A percentile compares a stretch with the other conserved stretches of the same genome.
These are phyloP conservation scores for Caenorhabditis panamensis DNA, from an alignment of 2,888 invertebrate species.

Conservation along the genomic window DNA sequence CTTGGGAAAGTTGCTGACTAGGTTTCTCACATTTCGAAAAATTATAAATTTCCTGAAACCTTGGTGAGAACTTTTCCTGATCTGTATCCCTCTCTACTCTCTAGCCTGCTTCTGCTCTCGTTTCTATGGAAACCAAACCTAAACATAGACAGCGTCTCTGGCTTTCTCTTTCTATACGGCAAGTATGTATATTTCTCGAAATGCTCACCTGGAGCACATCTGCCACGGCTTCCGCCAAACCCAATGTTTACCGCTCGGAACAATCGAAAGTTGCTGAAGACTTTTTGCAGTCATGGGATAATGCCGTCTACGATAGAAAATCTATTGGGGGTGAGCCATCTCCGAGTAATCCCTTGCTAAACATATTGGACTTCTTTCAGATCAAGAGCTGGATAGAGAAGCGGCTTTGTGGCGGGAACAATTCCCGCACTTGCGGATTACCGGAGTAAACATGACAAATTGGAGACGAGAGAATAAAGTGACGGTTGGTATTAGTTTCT, in stretches of 20 bases:
- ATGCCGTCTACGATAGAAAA: slow-evolving; percentile 49
- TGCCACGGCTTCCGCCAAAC: slow-evolving; percentile 20
- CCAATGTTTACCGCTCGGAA: not conserved
- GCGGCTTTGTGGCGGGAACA: slow-evolving; percentile 36
- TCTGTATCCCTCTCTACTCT: no score
- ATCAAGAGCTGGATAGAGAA: slow-evolving; percentile 33
- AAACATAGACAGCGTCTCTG: no score
- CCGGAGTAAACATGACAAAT: slow-evolving; percentile 5
- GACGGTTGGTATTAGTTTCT: slow-evolving; percentile 4
- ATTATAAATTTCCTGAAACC: no score
- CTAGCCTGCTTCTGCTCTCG: not conserved
- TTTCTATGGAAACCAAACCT: slow-evolving; percentile 7
- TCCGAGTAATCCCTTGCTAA: not conserved
- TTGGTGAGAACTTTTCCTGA: no score
- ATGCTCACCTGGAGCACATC: slow-evolving; percentile 56
- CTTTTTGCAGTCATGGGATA: slow-evolving; percentile 39
- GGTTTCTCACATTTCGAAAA: no score
- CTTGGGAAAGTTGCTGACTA: no score
- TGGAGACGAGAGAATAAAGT: slow-evolving; percentile 24
- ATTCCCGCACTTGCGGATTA: slow-evolving; percentile 41
- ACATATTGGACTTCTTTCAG: slow-evolving; percentile 22
- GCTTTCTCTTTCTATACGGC: not conserved
- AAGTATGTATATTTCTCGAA: not conserved
- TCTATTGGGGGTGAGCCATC: slow-evolving; percentile 19
- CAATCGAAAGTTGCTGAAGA: slow-evolving; percentile 28